Percentiles rank a stretch among this genome's conserved stretches.
These are phyloP conservation scores for Podarcis lilfordi DNA, from an alignment of 2,797 vertebrate species.

Conservation along the genomic window DNA sequence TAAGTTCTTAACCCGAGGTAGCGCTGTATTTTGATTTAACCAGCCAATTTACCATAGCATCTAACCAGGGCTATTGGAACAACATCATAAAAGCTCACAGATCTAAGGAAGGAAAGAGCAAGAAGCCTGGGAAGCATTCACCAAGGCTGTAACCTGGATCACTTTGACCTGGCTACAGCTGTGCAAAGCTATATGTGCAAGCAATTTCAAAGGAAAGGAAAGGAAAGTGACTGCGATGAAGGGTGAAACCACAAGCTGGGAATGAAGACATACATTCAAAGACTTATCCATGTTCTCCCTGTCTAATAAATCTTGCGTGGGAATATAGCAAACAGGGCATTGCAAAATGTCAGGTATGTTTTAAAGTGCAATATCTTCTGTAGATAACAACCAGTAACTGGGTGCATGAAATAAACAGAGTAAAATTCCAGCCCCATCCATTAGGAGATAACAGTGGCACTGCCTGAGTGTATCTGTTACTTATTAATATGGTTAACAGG, in stretches of 20 bases:
- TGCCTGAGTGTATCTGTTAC: conserved; percentile 11
- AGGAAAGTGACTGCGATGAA: not conserved
- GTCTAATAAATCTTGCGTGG: conserved; percentile 14
- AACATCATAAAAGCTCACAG: no score
- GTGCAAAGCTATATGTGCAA: not conserved
- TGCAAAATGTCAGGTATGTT: not conserved
- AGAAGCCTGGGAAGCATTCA: not conserved
- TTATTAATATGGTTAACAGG: conserved; percentile 9
- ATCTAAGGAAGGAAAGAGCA: not conserved
- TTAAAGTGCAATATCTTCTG: not conserved
- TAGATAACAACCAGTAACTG: conserved; percentile 1
- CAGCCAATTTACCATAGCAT: no score
- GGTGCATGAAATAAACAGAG: conserved; percentile 17
- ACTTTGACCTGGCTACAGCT: not conserved
- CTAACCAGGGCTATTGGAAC: no score
- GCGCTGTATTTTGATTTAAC: no score
- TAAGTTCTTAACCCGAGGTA: no score
- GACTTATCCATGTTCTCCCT: not conserved
- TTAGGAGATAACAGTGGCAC: conserved; percentile 8
- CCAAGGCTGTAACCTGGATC: not conserved
- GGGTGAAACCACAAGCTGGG: not conserved
- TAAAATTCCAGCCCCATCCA: conserved; percentile 1
- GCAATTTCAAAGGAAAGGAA: conserved; percentile 2
- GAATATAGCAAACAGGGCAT: not conserved
- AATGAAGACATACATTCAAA: not conserved